phyloP scores from a whole-genome alignment of 2,797 vertebrate genomes.

The Cephalopachus bancanus region DNA sequence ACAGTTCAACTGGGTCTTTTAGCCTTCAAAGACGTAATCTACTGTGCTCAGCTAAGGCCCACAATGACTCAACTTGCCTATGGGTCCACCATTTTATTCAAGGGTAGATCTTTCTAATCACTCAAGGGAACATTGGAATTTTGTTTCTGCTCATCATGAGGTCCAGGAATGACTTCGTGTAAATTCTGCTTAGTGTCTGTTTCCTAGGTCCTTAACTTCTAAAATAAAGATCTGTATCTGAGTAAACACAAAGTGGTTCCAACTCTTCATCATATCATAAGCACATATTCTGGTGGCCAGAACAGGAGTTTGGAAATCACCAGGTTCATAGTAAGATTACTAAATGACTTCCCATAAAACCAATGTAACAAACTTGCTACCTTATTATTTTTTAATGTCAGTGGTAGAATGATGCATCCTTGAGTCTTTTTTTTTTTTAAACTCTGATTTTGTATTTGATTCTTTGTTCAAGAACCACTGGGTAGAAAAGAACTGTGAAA shows the following conservation, averaged over 20 bases:
- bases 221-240: neutral
- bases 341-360: conserved; percentile 15
- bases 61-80: neutral
- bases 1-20: neutral
- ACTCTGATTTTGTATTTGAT: neutral
- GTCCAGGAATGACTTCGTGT: neutral
- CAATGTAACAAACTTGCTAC: neutral
- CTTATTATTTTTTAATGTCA: neutral
- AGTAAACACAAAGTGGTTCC: conserved; percentile 3
- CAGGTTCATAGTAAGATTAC: neutral
- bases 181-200: conserved; percentile 5
- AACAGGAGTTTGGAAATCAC: neutral
- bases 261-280: neutral
- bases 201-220: conserved; percentile 23
- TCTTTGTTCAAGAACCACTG: conserved; percentile 12
- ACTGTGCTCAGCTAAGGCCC: neutral
- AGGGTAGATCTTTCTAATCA: neutral
- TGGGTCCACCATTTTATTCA: neutral
- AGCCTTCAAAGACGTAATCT: neutral
- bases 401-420: neutral
- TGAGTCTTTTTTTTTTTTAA: neutral
- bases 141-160: conserved; percentile 3
- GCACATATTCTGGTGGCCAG: neutral
- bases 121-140: neutral
- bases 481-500: conserved; percentile 50